phyloP scores from a whole-genome alignment of 2,113 vertebrate genomes.

The Podarcis raffonei region DNA sequence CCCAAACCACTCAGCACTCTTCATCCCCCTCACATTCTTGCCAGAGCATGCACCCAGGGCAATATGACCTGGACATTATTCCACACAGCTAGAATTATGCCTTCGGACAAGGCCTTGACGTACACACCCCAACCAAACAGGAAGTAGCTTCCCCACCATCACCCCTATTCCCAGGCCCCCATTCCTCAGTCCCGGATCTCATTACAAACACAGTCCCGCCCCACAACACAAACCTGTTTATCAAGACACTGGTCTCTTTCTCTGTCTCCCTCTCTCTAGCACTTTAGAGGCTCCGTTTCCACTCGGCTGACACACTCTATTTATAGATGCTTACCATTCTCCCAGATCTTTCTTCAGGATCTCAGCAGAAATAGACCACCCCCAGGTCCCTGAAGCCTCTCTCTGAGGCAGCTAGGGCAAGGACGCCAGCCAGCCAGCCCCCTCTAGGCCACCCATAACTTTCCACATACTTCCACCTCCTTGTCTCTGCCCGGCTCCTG shows the following conservation, averaged over 20 bases:
- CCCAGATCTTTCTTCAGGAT: conserved; percentile 75
- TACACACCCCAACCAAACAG: background rate
- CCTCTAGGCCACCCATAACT: conserved; percentile 45
- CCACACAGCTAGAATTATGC: background rate
- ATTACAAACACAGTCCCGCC: conserved; percentile 59
- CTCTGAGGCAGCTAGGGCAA: conserved; percentile 60
- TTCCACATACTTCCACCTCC: conserved; percentile 54
- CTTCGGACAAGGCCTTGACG: background rate
- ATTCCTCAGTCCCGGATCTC: conserved; percentile 27
- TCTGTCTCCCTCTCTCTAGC: conserved; percentile 35
- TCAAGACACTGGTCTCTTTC: conserved; percentile 63
- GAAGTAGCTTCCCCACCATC: background rate
- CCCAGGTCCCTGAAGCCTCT: conserved; percentile 62
- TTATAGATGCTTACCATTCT: conserved; percentile 76
- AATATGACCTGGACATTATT: background rate
- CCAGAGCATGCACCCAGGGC: background rate
- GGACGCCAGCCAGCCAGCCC: background rate
- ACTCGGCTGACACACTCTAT: conserved; percentile 74
- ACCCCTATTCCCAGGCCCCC: background rate
- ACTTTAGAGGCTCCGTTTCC: conserved; percentile 70
- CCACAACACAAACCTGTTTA: conserved; percentile 68
- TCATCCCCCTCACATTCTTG: background rate
- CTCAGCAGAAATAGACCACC: conserved; percentile 74
- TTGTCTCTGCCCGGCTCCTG: conserved; percentile 26
- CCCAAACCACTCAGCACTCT: background rate